phyloP scores from a whole-genome alignment of 2,888 invertebrate species.

The Epirrhoe alternata region DNA sequence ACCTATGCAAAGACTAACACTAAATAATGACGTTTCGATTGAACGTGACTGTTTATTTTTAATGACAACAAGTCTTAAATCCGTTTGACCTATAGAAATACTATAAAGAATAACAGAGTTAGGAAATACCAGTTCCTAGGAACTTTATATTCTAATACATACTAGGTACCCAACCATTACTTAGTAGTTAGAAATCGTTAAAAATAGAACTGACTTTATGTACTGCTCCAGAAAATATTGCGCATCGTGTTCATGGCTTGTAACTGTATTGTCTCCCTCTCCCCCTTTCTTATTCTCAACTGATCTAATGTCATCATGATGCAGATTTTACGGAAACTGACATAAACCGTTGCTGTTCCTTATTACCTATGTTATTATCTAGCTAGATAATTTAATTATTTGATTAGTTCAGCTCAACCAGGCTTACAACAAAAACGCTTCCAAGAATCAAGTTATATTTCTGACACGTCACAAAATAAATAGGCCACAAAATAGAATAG shows the following conservation, averaged over 20 bases:
- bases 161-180: too few relatives aligned
- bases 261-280: background rate
- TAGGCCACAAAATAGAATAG: conserved; percentile 9
- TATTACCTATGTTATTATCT: background rate
- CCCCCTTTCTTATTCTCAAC: background rate
- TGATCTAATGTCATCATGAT: background rate
- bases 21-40: too few relatives aligned
- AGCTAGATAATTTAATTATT: background rate
- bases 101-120: too few relatives aligned
- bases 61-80: too few relatives aligned
- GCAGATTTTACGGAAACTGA: background rate
- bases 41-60: too few relatives aligned
- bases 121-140: too few relatives aligned
- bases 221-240: background rate
- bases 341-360: background rate
- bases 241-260: background rate
- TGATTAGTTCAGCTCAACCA: background rate
- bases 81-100: too few relatives aligned
- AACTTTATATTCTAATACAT: too few relatives aligned
- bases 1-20: too few relatives aligned
- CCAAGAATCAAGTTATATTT: conserved; percentile 6
- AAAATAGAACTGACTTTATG: too few relatives aligned
- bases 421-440: background rate
- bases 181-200: too few relatives aligned
- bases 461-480: conserved; percentile 16